phyloP scores from a whole-genome alignment of 1,140 invertebrate species.

The Bombus terrestris region DNA sequence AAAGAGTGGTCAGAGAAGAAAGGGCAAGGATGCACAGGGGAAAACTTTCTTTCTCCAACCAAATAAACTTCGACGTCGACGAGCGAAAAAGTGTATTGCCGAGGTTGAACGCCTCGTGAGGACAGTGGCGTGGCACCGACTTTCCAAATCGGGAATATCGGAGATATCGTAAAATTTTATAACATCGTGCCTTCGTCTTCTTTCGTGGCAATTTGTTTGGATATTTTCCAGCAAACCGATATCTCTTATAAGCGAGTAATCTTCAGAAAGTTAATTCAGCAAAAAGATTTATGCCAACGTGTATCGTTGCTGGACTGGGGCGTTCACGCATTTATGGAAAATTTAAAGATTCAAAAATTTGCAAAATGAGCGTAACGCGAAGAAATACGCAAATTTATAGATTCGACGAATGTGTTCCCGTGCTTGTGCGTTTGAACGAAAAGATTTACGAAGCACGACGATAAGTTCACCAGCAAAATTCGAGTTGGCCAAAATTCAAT shows the following conservation, averaged over 20 bases:
- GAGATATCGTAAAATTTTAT: conserved; percentile 65
- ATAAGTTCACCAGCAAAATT: no score
- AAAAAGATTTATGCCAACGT: neutral
- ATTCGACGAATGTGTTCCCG: no score
- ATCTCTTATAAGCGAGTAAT: neutral
- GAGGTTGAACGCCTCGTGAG: conserved; percentile 19
- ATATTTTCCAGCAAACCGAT: conserved; percentile 5
- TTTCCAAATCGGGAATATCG: conserved; percentile 47
- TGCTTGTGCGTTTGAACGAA: no score
- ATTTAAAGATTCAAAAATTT: no score
- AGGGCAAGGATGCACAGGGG: neutral
- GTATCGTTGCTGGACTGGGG: no score
- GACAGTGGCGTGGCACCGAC: conserved; percentile 1
- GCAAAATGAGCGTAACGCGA: no score
- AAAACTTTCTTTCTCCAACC: neutral
- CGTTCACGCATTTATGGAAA: no score
- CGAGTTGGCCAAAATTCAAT: neutral
- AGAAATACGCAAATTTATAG: no score
- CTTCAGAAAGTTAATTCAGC: neutral
- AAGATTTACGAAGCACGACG: no score
- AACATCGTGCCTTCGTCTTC: neutral
- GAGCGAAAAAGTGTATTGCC: neutral
- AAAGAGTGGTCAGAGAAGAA: neutral
- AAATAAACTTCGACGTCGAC: neutral
- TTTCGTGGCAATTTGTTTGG: conserved; percentile 21